Evolutionary conservation across 2,113 vertebrate genomes (phyloP), one percentile per base, ranked within the genome.

Genomic region (Pipra filicauda): DNA sequence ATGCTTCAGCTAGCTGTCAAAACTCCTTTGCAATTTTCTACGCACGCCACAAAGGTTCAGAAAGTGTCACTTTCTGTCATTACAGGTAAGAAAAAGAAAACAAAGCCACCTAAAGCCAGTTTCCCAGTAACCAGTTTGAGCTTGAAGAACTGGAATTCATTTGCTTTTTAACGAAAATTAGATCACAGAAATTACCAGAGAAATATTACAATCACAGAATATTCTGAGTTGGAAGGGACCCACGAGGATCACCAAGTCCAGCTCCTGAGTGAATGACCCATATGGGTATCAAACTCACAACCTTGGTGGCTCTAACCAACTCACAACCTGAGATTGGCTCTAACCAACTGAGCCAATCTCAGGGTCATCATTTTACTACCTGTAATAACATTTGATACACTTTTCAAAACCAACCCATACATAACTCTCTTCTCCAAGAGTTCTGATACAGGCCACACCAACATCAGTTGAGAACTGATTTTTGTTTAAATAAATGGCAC

Each of bases 401-500:
- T 54, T 52, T 72, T 75, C 37, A 71, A 85, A 76, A 71, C 4
- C 31, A 75, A 41, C 4, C 6, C 19, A 46, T 61, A 35, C 8
- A 5, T 41, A 88, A 46, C 3, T 51, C 20, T 66, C 28, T 64
- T 61, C 54, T 73, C 44, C 44, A 76, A 52, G 18, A 89, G n/a
- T 35, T 88, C 75, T 18, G 16, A 18, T 87, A 89, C 49, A 9
- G 54, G 41, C 27, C 19, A 22, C 6, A 26, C 5, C 37, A 67
- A 31, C 18, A 65, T 15, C 24, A 73, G 31, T 5, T 0, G 0
- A 71, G 16, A 90, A 51, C 1, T 77, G 8, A 21, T 27, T 67
- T 44, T 57, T 64, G 33, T 46, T 46, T 12, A 26, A 93, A 41
- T 5, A 73, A 65, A 37, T 27, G 39, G 21, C 4, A 66, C n/a